Evolutionary conservation across 2,888 invertebrate genomes (phyloP), one percentile per base, ranked within the genome.

Genomic region (Caenorhabditis sp.): DNA sequence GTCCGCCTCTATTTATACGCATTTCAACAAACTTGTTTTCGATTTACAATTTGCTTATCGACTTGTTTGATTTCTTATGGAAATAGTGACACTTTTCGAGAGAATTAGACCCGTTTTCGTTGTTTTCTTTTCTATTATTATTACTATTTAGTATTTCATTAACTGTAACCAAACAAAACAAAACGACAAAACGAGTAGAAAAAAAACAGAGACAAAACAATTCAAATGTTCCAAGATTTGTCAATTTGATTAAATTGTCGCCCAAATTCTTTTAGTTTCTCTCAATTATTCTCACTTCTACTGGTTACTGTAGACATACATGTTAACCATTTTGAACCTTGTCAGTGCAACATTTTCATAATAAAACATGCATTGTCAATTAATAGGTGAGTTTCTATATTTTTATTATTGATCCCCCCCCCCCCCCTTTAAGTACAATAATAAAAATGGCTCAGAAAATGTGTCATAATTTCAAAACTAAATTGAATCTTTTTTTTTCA

Each of bases 11-110:
- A 43, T 43, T 43, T 43, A 43, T 43, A 43, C 43, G 17, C 43
- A 43, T 43, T 43, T 43, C 43, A 43, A 43, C 43, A 43, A 43
- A 43, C 43, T 43, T 43, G 43, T 43, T 43, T 43, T 43, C 43
- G 43, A 43, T 43, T 43, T 43, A 43, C 43, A 43, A 43, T 43
- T 43, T 43, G 43, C 43, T 43, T 43, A 43, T 43, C 43, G 43
- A 43, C 43, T 43, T 17, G 43, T 31, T 31, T 31, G 31, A 31
- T 31, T 31, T 31, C 31, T 6, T 43, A 43, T 43, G 43, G 43
- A 43, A 43, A 43, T 43, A 43, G 43, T 43, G 43, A 43, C 43
- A 43, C 43, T 43, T 43, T 43, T 43, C 43, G 43, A 43, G 43
- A 43, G 43, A 17, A 43, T 43, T 17, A 43, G 43, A 43, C 43